These are phyloP conservation scores for Diadophis punctatus DNA, from an alignment of 2,113 vertebrate species.

Conservation along the genomic window DNA sequence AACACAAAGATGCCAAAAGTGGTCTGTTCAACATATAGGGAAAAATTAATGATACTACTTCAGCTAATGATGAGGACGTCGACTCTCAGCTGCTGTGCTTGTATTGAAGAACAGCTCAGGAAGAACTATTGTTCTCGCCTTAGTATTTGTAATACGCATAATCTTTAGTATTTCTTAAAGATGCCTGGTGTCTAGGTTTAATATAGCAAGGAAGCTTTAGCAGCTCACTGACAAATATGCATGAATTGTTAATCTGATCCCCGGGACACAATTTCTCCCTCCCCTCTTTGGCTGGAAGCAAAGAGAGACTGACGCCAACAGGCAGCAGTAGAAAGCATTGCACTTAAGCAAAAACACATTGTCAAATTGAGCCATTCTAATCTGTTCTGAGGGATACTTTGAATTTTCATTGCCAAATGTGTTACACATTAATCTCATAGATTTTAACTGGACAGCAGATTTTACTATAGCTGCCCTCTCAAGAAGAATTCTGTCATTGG, in stretches of 20 bases:
- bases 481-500: neutral
- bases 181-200: neutral
- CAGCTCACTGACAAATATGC: neutral
- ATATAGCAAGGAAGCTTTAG: neutral
- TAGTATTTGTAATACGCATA: neutral
- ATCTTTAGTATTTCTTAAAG: neutral
- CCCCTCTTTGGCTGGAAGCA: neutral
- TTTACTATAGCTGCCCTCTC: neutral
- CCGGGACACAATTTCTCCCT: neutral
- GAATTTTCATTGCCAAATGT: neutral
- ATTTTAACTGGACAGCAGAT: neutral
- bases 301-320: neutral
- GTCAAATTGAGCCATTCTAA: neutral
- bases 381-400: neutral
- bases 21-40: neutral
- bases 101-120: neutral
- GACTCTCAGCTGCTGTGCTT: conserved; percentile 17
- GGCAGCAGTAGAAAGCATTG: neutral
- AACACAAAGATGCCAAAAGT: neutral
- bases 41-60: neutral
- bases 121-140: neutral
- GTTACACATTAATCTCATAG: neutral
- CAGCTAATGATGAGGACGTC: neutral
- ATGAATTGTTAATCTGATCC: neutral
- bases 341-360: neutral